Conservation (phyloP, 1,140 invertebrate species). For the Ips nitidus region DNA sequence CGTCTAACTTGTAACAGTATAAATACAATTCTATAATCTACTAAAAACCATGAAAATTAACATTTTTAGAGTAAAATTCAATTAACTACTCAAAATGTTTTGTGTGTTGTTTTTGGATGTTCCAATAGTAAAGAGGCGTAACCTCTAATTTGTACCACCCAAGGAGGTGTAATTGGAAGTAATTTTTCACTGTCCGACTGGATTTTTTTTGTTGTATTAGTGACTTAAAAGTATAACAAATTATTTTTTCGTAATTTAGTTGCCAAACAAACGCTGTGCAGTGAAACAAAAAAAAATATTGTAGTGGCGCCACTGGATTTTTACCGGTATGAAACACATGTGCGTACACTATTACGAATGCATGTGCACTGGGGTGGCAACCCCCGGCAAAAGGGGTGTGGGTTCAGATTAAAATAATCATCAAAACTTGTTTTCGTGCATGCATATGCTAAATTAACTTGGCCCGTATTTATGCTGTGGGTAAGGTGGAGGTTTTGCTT, state of each 20-base stretch:
- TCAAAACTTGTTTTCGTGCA: constrained; percentile 36
- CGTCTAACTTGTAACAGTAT: neutral
- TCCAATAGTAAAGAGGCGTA: constrained; percentile 24
- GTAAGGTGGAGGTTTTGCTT: constrained; percentile 28
- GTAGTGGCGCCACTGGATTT: constrained; percentile 3
- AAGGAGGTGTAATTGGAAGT: constrained; percentile 33
- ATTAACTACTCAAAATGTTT: neutral
- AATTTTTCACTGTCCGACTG: constrained; percentile 23
- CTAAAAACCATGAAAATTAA: neutral
- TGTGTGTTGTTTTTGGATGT: neutral
- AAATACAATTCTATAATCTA: neutral
- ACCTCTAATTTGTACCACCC: constrained; percentile 32
- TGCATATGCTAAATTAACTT: constrained; percentile 38
- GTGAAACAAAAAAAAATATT: too few relatives aligned
- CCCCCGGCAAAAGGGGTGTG: constrained; percentile 30
- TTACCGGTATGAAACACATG: constrained; percentile 21
- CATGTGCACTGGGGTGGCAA: constrained; percentile 33
- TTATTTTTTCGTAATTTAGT: too few relatives aligned
- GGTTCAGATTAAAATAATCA: constrained; percentile 37
- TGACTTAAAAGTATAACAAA: too few relatives aligned
- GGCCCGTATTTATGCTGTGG: constrained; percentile 24
- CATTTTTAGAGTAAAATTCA: neutral
- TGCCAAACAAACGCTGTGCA: too few relatives aligned
- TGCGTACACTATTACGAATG: constrained; percentile 21
- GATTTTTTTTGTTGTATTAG: too few relatives aligned